phyloP scores from a whole-genome alignment of 2,888 invertebrate genomes.

The Lepidochrysops patricia region DNA sequence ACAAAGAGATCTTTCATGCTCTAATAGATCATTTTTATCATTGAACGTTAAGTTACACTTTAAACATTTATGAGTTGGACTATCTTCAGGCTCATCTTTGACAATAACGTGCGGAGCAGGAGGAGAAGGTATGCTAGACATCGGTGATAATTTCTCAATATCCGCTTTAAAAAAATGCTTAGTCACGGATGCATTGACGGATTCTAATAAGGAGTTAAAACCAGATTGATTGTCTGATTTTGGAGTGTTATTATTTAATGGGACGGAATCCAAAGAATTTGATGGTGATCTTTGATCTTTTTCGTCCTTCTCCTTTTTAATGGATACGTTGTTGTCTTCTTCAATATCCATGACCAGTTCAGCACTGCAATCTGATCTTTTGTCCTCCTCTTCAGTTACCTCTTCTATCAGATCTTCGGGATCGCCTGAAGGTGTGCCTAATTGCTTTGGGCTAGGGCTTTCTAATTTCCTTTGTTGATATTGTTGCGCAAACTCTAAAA shows the following conservation, averaged over 20 bases:
- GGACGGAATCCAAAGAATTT: constrained; percentile 47
- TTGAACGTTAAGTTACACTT: constrained; percentile 76
- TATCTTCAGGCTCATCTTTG: constrained; percentile 56
- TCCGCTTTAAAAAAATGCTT: constrained; percentile 82
- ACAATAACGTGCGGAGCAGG: constrained; percentile 41
- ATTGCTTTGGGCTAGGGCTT: constrained; percentile 44
- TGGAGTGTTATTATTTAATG: constrained; percentile 41
- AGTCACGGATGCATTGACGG: constrained; percentile 82
- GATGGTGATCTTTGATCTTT: constrained; percentile 36
- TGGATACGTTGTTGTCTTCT: constrained; percentile 64
- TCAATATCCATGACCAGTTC: constrained; percentile 83
- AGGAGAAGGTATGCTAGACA: constrained; percentile 55
- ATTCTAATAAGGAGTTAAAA: constrained; percentile 82
- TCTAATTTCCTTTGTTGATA: constrained; percentile 63
- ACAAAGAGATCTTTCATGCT: constrained; percentile 81
- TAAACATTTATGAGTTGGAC: constrained; percentile 67
- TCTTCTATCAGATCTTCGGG: constrained; percentile 77
- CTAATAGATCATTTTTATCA: constrained; percentile 76
- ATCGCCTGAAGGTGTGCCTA: constrained; percentile 48
- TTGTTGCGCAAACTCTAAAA: constrained; percentile 76
- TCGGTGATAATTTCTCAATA: constrained; percentile 78
- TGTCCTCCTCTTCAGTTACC: constrained; percentile 75
- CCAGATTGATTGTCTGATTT: constrained; percentile 70
- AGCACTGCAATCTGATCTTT: constrained; percentile 68
- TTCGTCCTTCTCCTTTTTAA: constrained; percentile 64